Conservation (phyloP, 2,797 vertebrate species). For the Enteromius unitaeniatus region DNA sequence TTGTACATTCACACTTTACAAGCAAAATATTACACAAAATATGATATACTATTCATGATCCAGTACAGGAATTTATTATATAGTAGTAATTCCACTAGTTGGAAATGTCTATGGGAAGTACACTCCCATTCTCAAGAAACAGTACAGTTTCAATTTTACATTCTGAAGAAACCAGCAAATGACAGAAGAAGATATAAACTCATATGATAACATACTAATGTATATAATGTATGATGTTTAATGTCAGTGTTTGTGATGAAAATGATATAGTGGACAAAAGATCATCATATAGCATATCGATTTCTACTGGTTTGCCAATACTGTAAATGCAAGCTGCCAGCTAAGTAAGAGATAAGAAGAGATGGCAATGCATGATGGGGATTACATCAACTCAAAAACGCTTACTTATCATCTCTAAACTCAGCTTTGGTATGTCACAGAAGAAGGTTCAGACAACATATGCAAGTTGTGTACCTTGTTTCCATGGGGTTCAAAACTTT, state of each 20-base stretch:
- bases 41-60: background rate
- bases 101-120: too few relatives aligned
- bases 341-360: slow-evolving; percentile 2
- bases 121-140: too few relatives aligned
- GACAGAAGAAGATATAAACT: background rate
- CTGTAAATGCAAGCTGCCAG: background rate
- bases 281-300: background rate
- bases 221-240: too few relatives aligned
- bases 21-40: background rate
- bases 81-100: background rate
- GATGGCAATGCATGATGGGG: background rate
- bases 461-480: slow-evolving; percentile 36
- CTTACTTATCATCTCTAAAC: slow-evolving; percentile 34
- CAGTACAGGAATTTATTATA: background rate
- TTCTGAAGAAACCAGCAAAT: background rate
- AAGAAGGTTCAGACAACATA: slow-evolving; percentile 33
- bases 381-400: slow-evolving; percentile 2
- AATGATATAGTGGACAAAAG: background rate
- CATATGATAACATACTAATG: background rate
- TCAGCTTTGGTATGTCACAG: slow-evolving; percentile 16
- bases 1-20: background rate
- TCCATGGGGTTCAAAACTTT: slow-evolving; percentile 22
- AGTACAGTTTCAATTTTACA: too few relatives aligned
- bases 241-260: background rate
- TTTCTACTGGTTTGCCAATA: background rate